Conservation (phyloP, 2,888 invertebrate species). For the Scaptodrosophila latifasciaeformis region DNA sequence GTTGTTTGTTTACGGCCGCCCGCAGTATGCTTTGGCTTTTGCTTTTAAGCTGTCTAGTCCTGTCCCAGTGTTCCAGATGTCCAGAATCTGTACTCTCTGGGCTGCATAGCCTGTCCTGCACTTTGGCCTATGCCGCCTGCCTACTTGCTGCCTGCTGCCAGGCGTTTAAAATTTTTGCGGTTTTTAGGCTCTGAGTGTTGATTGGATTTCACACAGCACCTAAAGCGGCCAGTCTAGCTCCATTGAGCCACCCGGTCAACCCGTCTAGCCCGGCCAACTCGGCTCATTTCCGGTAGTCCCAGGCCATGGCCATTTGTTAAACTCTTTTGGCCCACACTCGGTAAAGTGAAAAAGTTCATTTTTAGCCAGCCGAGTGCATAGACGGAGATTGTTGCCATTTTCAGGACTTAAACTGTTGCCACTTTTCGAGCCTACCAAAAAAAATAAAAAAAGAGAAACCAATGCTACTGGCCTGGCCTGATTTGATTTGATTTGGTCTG, state of each 20-base stretch:
- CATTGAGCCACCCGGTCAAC: too few species aligned
- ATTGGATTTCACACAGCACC: constrained; percentile 59
- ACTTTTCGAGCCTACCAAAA: background rate
- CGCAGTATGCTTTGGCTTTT: constrained; percentile 62
- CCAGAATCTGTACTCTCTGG: background rate
- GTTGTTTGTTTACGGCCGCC: constrained; percentile 50
- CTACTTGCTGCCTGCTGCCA: constrained; percentile 12
- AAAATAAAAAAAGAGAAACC: too few species aligned
- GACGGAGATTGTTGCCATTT: constrained; percentile 7
- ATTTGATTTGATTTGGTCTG: constrained; percentile 16
- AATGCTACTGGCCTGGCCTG: too few species aligned
- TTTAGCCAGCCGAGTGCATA: constrained; percentile 47
- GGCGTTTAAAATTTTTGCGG: constrained; percentile 68
- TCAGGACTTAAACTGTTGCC: constrained; percentile 5
- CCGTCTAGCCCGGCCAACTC: too few species aligned
- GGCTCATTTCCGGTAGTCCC: too few species aligned
- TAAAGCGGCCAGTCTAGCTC: constrained; percentile 3
- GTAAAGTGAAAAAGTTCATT: constrained; percentile 64
- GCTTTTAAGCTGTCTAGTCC: constrained; percentile 42
- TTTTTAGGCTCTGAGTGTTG: constrained; percentile 38
- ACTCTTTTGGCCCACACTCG: too few species aligned
- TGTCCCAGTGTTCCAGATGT: background rate
- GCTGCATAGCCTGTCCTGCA: too few species aligned
- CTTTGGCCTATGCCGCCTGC: too few species aligned
- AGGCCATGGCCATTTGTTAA: too few species aligned